Conservation (phyloP, 1,140 invertebrate genomes). For the Leptinotarsa lineolata region DNA sequence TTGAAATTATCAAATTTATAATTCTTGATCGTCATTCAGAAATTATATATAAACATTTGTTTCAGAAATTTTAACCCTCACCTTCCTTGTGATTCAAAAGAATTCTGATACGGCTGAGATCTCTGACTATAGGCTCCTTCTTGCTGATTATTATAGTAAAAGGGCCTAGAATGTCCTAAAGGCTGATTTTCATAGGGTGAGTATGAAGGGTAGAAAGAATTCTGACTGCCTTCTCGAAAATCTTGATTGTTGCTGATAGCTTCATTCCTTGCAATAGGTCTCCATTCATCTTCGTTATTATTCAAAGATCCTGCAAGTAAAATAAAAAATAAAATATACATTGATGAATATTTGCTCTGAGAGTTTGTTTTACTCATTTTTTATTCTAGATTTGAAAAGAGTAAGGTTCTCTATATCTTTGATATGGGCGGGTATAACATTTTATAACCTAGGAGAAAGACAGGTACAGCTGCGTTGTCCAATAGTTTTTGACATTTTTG, state of each 20-base stretch:
- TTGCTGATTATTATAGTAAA: conserved; percentile 35
- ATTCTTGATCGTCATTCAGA: too few relatives aligned
- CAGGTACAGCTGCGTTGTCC: too few relatives aligned
- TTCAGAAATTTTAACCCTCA: background rate
- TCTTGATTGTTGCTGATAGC: background rate
- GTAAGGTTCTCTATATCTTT: too few relatives aligned
- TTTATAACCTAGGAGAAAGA: too few relatives aligned
- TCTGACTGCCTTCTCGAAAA: background rate
- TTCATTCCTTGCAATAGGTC: background rate
- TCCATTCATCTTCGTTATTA: background rate
- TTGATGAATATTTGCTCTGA: too few relatives aligned
- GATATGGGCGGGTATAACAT: too few relatives aligned
- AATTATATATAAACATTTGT: background rate
- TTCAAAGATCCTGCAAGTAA: too few relatives aligned
- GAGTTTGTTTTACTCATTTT: too few relatives aligned
- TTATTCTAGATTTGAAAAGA: too few relatives aligned
- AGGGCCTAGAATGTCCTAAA: conserved; percentile 51
- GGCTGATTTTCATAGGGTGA: conserved; percentile 47
- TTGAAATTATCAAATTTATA: too few relatives aligned
- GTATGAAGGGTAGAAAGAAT: conserved; percentile 48
- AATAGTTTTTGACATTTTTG: too few relatives aligned
- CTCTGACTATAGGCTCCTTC: conserved; percentile 53
- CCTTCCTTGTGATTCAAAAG: conserved; percentile 16
- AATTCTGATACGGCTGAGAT: conserved; percentile 47
- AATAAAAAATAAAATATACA: too few relatives aligned